Evolutionary conservation across 1,140 invertebrate genomes (phyloP), one percentile per base, ranked within the genome.

Genomic region (Caenorhabditis brenneri): DNA sequence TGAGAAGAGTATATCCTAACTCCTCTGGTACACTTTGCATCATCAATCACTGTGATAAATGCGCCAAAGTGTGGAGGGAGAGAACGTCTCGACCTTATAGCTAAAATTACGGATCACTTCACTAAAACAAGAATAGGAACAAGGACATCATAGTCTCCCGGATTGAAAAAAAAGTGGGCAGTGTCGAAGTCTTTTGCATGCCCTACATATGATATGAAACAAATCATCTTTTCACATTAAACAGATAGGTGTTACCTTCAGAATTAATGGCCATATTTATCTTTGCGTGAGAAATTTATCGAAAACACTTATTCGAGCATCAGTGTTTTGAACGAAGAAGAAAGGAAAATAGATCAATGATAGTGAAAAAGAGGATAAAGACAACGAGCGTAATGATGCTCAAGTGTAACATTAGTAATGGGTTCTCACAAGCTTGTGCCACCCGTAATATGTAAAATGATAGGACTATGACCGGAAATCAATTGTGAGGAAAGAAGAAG

Each of bases 391-490:
- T 74, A 42, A 65, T 65, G 58, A 65, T 33, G 29, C 29, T 65
- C 58, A 42, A 42, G 65, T 74, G 65, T 74, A 74, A 74, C 65
- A 74, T 74, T 74, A 74, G 65, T 74, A 74, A 74, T 74, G 65
- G 65, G 65, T 74, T 74, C 36, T 74, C 65, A 74, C 65, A 74
- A 74, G 65, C 65, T 42, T 42, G n/a, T 42, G 65, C 65, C 36
- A 42, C 65, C 65, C 65, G 65, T 74, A 74, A 74, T 74, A 74
- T 74, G 65, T 74, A 74, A 74, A 74, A 74, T 74, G 65, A 74
- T 74, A 74, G 65, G 65, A 74, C 65, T 74, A 74, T 74, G 65
- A 74, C 65, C 65, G 65, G 65, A 74, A 74, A 46, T 24, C 10
- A 36, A 24, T 74, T n/a, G 19, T 12, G 36, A 24, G 65, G 4